A percentile compares a stretch with the other conserved stretches of the same genome.
Evolutionary conservation across 2,888 invertebrate genomes (phyloP).

Genomic region (Coecobrya sp.): DNA sequence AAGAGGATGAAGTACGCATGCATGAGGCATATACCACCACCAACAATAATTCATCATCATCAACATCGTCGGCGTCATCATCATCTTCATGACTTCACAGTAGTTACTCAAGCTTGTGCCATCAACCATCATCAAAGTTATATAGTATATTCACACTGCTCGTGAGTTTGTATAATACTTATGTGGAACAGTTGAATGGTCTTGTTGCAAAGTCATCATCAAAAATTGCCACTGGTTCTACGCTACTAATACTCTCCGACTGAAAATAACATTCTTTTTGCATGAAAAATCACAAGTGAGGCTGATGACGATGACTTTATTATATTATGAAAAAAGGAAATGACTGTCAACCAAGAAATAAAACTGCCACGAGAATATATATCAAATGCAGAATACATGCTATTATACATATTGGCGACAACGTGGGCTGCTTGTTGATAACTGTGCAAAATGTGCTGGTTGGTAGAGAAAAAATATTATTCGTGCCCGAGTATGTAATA

Average conservation of each 20-base stretch:
- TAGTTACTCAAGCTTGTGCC: conserved; percentile 6
- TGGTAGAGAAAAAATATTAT: background rate
- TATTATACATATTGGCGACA: conserved; percentile 35
- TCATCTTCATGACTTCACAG: conserved; percentile 24
- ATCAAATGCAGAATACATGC: conserved; percentile 30
- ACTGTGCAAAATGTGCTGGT: background rate
- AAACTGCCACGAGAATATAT: conserved; percentile 41
- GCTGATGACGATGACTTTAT: conserved; percentile 44
- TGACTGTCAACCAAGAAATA: conserved; percentile 57
- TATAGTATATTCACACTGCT: background rate
- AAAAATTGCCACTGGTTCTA: conserved; percentile 15
- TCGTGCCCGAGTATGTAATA: background rate
- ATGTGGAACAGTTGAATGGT: conserved; percentile 22
- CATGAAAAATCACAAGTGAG: conserved; percentile 44
- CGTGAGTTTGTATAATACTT: conserved; percentile 2
- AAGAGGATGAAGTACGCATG: background rate
- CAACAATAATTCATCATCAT: conserved; percentile 46
- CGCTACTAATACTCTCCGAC: background rate
- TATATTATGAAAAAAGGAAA: conserved; percentile 47
- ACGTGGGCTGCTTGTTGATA: conserved; percentile 40
- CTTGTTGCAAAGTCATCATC: conserved; percentile 26
- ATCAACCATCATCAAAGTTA: conserved; percentile 23
- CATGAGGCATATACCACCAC: conserved; percentile 6
- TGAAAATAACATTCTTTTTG: conserved; percentile 22
- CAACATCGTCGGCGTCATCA: background rate